phyloP scores from a whole-genome alignment of 92 coral and sea anemone genomes.

The Umimayanthus kanabou region DNA sequence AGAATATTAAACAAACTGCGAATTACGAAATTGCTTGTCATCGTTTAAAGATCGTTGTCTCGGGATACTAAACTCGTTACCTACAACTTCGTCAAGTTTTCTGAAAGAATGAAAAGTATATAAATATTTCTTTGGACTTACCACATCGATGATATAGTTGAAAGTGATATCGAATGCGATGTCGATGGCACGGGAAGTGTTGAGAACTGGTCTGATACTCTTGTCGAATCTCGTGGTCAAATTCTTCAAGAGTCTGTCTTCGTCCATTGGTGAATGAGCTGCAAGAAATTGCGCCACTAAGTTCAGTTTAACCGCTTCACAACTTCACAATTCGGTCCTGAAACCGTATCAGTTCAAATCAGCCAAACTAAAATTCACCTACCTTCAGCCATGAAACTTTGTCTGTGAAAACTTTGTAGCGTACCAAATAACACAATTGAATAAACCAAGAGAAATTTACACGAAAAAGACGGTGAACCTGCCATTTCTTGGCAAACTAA shows the following conservation, averaged over 20 bases:
- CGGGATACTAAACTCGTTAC: not conserved
- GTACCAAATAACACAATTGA: not conserved
- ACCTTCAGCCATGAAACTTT: slow-evolving; percentile 8
- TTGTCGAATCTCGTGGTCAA: slow-evolving; percentile 45
- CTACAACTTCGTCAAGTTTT: not conserved
- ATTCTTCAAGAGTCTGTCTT: slow-evolving; percentile 44
- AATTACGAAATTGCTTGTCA: not conserved
- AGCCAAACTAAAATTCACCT: not conserved
- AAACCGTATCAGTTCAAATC: not conserved
- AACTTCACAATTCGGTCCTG: not conserved
- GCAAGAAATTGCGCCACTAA: not conserved
- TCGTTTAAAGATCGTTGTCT: not conserved
- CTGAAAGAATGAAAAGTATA: not conserved
- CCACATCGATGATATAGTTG: slow-evolving; percentile 84
- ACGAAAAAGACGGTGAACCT: slow-evolving; percentile 12
- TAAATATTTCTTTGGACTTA: slow-evolving; percentile 29
- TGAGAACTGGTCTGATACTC: slow-evolving; percentile 66
- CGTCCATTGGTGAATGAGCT: slow-evolving; percentile 39
- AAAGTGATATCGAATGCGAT: slow-evolving; percentile 80
- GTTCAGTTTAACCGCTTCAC: not conserved
- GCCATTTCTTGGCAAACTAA: not conserved
- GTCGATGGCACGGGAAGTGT: slow-evolving; percentile 49
- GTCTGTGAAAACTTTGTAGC: not conserved
- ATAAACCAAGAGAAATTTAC: not conserved
- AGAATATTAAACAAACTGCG: not conserved